Evolutionary conservation across 37 sponge, comb jelly and placozoan species (phyloP).

Genomic region (Tethya wilhelma): DNA sequence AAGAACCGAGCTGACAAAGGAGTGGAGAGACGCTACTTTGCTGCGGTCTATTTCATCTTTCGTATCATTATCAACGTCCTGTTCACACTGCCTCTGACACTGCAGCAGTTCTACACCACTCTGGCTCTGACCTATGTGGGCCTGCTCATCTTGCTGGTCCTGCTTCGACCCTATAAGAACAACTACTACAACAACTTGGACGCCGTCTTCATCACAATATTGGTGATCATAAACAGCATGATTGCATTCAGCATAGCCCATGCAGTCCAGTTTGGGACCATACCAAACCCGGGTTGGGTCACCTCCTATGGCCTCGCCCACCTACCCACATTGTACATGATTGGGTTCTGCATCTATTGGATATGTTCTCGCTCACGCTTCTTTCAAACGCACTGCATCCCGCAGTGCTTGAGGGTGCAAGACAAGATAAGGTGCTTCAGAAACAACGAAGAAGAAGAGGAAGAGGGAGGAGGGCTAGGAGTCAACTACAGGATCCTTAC

Average conservation of each 20-base stretch:
- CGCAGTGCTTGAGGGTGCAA: not conserved
- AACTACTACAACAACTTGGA: constrained; percentile 34
- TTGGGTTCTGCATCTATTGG: not conserved
- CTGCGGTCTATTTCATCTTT: constrained; percentile 48
- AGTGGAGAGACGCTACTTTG: constrained; percentile 46
- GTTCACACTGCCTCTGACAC: not conserved
- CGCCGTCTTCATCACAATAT: constrained; percentile 6
- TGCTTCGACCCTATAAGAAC: constrained; percentile 47
- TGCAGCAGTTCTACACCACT: not conserved
- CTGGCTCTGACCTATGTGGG: not conserved
- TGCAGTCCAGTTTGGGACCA: not conserved
- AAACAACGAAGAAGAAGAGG: not conserved
- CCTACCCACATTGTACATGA: constrained; percentile 16
- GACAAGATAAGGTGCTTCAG: not conserved
- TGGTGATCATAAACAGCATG: not conserved
- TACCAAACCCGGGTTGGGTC: not conserved
- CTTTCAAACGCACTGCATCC: not conserved
- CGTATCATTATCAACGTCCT: constrained; percentile 20
- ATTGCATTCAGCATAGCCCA: not conserved
- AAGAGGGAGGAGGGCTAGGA: too few relatives aligned
- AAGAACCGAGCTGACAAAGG: constrained; percentile 25
- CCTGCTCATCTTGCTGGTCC: not conserved
- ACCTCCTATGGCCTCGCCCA: not conserved
- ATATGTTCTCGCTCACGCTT: constrained; percentile 4
- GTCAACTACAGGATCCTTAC: too few relatives aligned